These are phyloP conservation scores for Indri indri DNA, from an alignment of 2,113 vertebrate species.

Conservation along the genomic window DNA sequence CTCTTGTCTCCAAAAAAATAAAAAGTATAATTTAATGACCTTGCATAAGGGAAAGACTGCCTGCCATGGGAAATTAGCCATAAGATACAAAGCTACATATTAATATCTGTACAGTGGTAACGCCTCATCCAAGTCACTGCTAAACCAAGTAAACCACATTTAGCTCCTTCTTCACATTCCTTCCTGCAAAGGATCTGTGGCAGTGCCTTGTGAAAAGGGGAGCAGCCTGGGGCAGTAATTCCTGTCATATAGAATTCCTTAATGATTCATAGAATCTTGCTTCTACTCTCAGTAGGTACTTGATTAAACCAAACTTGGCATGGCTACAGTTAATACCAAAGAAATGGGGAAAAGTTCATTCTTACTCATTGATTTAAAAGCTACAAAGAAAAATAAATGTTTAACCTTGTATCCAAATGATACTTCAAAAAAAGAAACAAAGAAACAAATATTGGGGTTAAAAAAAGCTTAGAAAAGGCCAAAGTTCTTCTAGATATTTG, in stretches of 20 bases:
- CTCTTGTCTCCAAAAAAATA: too few species aligned
- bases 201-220: background rate
- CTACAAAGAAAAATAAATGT: background rate
- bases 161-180: conserved; percentile 39
- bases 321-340: background rate
- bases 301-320: conserved; percentile 17
- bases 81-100: background rate
- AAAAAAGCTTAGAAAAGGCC: conserved; percentile 16
- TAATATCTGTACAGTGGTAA: background rate
- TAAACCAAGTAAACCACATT: conserved; percentile 39
- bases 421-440: conserved; percentile 21
- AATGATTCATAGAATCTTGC: background rate
- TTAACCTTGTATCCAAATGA: conserved; percentile 45
- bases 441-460: background rate
- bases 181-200: background rate
- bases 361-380: background rate
- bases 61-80: background rate
- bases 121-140: conserved; percentile 20
- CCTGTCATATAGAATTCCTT: background rate
- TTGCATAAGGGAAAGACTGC: background rate
- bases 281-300: background rate
- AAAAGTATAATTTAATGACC: background rate
- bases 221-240: background rate
- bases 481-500: conserved; percentile 10
- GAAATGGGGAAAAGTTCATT: background rate